phyloP scores from a whole-genome alignment of 1,140 invertebrate genomes.

The Macrobrachium rosenbergii region DNA sequence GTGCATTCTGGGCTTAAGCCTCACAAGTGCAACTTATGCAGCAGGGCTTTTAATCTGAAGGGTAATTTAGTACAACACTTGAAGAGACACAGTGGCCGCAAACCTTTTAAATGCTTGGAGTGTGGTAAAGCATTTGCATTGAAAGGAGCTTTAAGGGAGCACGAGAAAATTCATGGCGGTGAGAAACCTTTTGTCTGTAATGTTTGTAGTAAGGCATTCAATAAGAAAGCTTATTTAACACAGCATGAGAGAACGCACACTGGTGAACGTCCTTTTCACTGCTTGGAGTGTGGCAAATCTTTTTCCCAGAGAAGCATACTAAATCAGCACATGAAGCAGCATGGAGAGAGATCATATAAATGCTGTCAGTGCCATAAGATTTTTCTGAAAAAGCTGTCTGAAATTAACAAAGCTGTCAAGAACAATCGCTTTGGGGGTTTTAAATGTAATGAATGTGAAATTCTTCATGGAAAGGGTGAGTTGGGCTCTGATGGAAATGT shows the following conservation, averaged over 20 bases:
- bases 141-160: constrained; percentile 45
- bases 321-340: constrained; percentile 53
- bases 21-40: constrained; percentile 86
- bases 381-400: background rate
- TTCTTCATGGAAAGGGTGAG: too few species aligned
- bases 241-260: constrained; percentile 55
- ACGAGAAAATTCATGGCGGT: constrained; percentile 50
- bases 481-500: too few species aligned
- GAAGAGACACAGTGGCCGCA: constrained; percentile 46
- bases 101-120: constrained; percentile 39
- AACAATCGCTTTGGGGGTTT: too few species aligned
- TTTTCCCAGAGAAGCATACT: constrained; percentile 58
- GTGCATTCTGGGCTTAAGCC: constrained; percentile 76
- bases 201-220: constrained; percentile 49
- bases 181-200: constrained; percentile 46
- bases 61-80: constrained; percentile 79
- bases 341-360: constrained; percentile 49
- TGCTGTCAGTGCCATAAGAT: constrained; percentile 50
- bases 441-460: too few species aligned
- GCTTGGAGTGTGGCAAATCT: constrained; percentile 52
- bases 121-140: constrained; percentile 55
- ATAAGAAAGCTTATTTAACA: constrained; percentile 46
- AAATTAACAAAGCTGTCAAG: too few species aligned
- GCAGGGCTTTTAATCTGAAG: constrained; percentile 92
- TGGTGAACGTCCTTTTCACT: constrained; percentile 55